These are phyloP conservation scores for Xanthia icteritia DNA, from an alignment of 2,888 invertebrate species.

Conservation along the genomic window DNA sequence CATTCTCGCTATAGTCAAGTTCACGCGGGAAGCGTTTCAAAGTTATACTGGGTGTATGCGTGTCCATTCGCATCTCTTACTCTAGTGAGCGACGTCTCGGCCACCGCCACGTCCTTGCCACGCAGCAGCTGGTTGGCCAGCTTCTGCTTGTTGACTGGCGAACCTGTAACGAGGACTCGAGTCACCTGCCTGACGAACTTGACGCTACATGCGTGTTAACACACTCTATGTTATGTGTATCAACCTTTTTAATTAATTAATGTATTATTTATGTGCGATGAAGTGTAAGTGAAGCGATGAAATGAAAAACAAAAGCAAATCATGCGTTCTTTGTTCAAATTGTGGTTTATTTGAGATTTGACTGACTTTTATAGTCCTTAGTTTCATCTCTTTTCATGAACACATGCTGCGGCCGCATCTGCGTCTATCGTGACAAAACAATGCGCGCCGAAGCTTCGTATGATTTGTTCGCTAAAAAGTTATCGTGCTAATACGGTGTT, in stretches of 20 bases:
- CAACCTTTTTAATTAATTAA: neutral
- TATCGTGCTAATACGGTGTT: too few species aligned
- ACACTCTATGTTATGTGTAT: constrained; percentile 17
- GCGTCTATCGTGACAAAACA: too few species aligned
- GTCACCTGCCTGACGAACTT: constrained; percentile 79
- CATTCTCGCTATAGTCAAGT: constrained; percentile 68
- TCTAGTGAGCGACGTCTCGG: constrained; percentile 95
- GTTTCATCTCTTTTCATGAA: neutral
- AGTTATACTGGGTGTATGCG: constrained; percentile 81
- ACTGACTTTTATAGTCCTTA: neutral
- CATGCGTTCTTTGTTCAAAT: neutral
- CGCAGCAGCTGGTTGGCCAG: constrained; percentile 94
- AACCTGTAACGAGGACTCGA: constrained; percentile 90
- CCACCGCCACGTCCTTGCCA: constrained; percentile 92
- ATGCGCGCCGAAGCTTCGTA: too few species aligned
- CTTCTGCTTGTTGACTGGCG: constrained; percentile 95
- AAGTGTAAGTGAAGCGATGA: constrained; percentile 22
- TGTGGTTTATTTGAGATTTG: constrained; percentile 13
- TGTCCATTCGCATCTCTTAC: constrained; percentile 90
- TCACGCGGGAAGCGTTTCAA: constrained; percentile 82
- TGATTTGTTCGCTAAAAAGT: too few species aligned
- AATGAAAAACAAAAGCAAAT: constrained; percentile 42
- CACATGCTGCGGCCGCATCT: too few species aligned
- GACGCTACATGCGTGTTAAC: constrained; percentile 46
- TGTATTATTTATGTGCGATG: constrained; percentile 27